Evolutionary conservation across 2,797 vertebrate genomes (phyloP), one percentile per base, ranked within the genome.

Genomic region (Malurus leucopterus): DNA sequence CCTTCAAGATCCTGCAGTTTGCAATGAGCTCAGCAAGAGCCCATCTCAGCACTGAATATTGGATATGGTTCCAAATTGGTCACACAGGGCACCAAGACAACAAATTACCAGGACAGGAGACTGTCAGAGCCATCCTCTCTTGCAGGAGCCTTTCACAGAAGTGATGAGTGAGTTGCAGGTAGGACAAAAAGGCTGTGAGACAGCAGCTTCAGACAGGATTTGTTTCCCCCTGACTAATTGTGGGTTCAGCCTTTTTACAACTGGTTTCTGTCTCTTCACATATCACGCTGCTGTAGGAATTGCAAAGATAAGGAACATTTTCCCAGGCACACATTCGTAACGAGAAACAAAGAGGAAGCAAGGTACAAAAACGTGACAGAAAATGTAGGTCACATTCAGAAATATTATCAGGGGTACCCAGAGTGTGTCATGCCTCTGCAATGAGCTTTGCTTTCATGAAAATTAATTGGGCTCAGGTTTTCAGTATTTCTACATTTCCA

Each of bases 51-150:
- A 51, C 61, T 84, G 67, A 91, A 73, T 83, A 91, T 34, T 73
- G 78, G 67, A 63, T 84, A 71, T 86, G 84, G 22, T 93, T 93
- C 93, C 74, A 50, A 90, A 55, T 57, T 80, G 67, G 87, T 93
- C 81, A 85, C 62, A 89, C 61, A 85, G 81, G 81, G 51, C 65
- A 84, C 53, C 54, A 91, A 75, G 62, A 92, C 62, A 92, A 69
- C 57, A 92, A 93, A 92, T 88, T 69, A 65, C 54, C 51, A 77
- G 67, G 86, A 86, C 43, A 41, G 68, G 51, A 73, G 34, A 21
- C 13, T 34, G 23, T 53, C 58, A 72, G 51, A 5, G 2, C 34
- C 32, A 49, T 86, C 34, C 64, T 77, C 88, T 87, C n/a, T 29
- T 34, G 71, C 46, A 76, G 50, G 9, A 50, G 34, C 44, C 49